phyloP scores from a whole-genome alignment of 2,797 vertebrate genomes.

The Scarus forsteni region DNA sequence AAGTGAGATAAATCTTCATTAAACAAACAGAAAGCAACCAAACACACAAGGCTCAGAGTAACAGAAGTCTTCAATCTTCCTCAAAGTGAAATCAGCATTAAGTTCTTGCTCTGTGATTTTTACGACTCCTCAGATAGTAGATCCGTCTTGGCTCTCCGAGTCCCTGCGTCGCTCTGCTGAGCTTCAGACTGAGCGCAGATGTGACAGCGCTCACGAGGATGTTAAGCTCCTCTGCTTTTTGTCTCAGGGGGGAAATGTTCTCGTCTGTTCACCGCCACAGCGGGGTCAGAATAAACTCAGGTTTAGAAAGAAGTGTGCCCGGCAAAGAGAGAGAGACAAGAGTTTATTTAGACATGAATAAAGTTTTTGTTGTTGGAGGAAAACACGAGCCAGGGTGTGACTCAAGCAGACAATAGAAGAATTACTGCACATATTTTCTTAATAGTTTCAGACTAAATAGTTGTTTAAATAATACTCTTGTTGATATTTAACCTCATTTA shows the following conservation, averaged over 20 bases:
- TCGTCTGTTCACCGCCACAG: conserved; percentile 9
- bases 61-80: background rate
- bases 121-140: background rate
- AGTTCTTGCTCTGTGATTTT: background rate
- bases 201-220: conserved; percentile 19
- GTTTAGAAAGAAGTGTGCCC: background rate
- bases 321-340: too few species aligned
- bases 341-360: background rate
- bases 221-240: conserved; percentile 40
- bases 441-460: too few species aligned
- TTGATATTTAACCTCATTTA: too few species aligned
- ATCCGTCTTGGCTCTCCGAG: background rate
- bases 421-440: too few species aligned
- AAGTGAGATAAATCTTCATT: too few species aligned
- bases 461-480: too few species aligned
- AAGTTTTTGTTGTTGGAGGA: too few species aligned
- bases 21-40: too few species aligned
- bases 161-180: conserved; percentile 5
- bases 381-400: too few species aligned
- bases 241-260: conserved; percentile 31
- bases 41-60: background rate
- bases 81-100: background rate
- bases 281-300: conserved; percentile 12
- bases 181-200: conserved; percentile 32
- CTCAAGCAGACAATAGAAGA: too few species aligned